phyloP scores from a whole-genome alignment of 2,797 vertebrate species.

The Manis crassicaudata region DNA sequence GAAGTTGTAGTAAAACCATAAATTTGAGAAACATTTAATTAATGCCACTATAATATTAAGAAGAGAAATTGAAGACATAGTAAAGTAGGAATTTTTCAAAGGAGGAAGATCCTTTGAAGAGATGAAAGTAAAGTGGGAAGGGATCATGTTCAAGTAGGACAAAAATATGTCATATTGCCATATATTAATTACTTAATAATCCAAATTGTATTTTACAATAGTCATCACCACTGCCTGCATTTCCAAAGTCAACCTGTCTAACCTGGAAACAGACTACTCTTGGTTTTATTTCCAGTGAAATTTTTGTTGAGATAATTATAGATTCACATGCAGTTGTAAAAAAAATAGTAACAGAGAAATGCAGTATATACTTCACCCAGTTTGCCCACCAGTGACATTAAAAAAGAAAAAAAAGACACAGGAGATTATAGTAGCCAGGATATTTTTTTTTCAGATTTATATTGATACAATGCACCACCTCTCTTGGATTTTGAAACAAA shows the following conservation, averaged over 20 bases:
- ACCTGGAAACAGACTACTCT: neutral
- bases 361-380: neutral
- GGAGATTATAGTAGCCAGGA: neutral
- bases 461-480: neutral
- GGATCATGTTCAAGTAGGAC: neutral
- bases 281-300: slow-evolving; percentile 24
- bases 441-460: neutral
- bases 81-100: neutral
- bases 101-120: neutral
- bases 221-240: neutral
- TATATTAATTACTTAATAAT: neutral
- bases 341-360: neutral
- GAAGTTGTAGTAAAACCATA: neutral
- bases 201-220: neutral
- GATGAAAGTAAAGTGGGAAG: neutral
- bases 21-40: neutral
- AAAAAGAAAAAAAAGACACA: no score
- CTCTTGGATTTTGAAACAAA: neutral
- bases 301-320: neutral
- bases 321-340: neutral
- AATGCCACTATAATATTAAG: neutral
- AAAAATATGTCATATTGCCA: neutral
- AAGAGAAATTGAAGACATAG: neutral
- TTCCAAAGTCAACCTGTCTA: neutral
- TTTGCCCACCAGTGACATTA: neutral